A percentile compares a stretch with the other conserved stretches of the same genome.
These are phyloP conservation scores for Xylota segnis DNA, from an alignment of 2,888 invertebrate species.

Conservation along the genomic window DNA sequence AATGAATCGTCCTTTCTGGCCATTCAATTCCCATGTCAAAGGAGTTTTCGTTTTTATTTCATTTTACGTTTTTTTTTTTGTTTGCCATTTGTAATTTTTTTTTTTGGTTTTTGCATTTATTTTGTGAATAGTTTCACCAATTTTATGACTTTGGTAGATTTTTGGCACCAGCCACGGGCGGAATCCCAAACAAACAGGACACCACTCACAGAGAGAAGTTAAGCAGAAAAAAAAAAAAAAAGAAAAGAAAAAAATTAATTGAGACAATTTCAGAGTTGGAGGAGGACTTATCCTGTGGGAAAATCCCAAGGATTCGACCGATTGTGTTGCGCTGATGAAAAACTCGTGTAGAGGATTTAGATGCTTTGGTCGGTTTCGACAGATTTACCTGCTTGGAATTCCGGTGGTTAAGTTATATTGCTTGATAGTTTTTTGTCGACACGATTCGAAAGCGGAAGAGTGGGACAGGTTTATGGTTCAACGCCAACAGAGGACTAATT, in stretches of 20 bases:
- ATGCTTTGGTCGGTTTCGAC: conserved; percentile 42
- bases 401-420: conserved; percentile 33
- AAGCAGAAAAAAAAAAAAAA: not conserved
- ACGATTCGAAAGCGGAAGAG: conserved; percentile 7
- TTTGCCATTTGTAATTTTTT: conserved; percentile 7
- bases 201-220: not conserved
- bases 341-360: conserved; percentile 42
- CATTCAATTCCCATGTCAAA: conserved; percentile 61
- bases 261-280: conserved; percentile 53
- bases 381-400: conserved; percentile 64
- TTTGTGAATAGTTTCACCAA: conserved; percentile 49
- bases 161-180: conserved; percentile 47
- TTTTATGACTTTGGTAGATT: conserved; percentile 68
- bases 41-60: conserved; percentile 39
- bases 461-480: conserved; percentile 17
- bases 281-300: conserved; percentile 37
- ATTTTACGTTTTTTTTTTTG: no score
- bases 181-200: conserved; percentile 29
- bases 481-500: conserved; percentile 51
- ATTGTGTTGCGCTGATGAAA: conserved; percentile 24
- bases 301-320: conserved; percentile 1
- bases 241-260: conserved; percentile 54
- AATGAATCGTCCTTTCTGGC: conserved; percentile 22
- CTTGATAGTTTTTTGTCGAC: conserved; percentile 25
- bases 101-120: conserved; percentile 22